Conservation (phyloP, 2,113 vertebrate genomes). For the Bubo scandiacus region DNA sequence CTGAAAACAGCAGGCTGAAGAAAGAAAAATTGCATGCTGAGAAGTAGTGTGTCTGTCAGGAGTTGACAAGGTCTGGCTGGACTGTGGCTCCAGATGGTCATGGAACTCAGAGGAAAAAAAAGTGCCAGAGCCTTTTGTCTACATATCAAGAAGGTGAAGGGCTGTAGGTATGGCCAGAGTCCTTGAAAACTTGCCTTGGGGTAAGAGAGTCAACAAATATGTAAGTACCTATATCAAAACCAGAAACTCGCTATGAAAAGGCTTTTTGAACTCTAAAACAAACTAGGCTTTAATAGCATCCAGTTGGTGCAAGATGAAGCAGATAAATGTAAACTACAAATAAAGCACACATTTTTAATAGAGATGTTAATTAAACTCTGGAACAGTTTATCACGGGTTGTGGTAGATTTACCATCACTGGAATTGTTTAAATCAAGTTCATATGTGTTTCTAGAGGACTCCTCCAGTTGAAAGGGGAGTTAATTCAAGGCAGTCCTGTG, state of each 20-base stretch:
- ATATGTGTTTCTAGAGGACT: conserved; percentile 23
- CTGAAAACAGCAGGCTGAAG: background rate
- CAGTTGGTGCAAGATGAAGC: conserved; percentile 49
- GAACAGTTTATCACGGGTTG: conserved; percentile 3
- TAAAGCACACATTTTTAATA: conserved; percentile 48
- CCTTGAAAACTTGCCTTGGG: background rate
- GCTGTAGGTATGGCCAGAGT: background rate
- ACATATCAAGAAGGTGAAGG: background rate
- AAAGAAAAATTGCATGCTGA: background rate
- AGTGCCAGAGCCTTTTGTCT: background rate
- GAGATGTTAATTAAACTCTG: conserved; percentile 56
- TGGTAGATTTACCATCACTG: conserved; percentile 27
- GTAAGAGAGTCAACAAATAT: background rate
- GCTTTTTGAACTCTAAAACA: conserved; percentile 38
- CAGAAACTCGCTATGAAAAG: background rate
- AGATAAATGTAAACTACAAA: conserved; percentile 52
- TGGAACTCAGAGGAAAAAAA: background rate
- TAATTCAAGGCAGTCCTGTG: conserved; percentile 37
- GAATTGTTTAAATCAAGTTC: conserved; percentile 31
- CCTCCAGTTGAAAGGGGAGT: background rate
- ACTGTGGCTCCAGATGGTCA: background rate
- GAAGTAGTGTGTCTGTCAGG: background rate
- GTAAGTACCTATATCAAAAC: conserved; percentile 43
- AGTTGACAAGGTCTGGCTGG: background rate
- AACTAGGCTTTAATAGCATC: conserved; percentile 52